phyloP scores from a whole-genome alignment of 2,113 vertebrate genomes.

The Dasyornis broadbenti region DNA sequence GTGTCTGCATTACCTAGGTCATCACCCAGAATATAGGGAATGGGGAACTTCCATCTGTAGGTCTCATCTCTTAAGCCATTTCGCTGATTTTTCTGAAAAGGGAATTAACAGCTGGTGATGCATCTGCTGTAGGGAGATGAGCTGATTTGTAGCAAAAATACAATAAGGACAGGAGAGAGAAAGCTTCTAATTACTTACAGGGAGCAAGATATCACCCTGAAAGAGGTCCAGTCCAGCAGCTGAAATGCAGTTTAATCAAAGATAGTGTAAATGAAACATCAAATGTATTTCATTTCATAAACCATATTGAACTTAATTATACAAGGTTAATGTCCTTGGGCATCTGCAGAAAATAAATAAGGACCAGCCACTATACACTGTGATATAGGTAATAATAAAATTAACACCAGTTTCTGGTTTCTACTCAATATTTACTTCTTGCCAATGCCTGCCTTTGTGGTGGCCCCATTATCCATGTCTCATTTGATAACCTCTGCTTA shows the following conservation, averaged over 20 bases:
- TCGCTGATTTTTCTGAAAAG: conserved; percentile 59
- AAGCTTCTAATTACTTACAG: conserved; percentile 60
- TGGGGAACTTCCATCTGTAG: conserved; percentile 83
- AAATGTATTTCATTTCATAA: background rate
- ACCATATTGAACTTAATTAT: background rate
- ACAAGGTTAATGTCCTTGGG: background rate
- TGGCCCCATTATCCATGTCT: background rate
- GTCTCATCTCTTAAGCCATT: conserved; percentile 75
- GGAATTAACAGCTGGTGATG: background rate
- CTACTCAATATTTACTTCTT: background rate
- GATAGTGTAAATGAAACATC: background rate
- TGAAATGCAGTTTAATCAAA: conserved; percentile 33
- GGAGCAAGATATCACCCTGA: conserved; percentile 84
- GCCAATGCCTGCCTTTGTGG: background rate
- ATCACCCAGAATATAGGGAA: conserved; percentile 89
- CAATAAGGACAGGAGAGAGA: background rate
- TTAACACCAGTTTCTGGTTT: background rate
- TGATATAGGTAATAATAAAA: background rate
- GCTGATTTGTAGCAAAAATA: background rate
- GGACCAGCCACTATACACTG: background rate
- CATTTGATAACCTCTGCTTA: background rate
- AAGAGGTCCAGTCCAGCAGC: conserved; percentile 79
- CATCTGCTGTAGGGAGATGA: background rate
- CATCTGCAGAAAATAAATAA: background rate
- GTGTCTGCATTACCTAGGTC: conserved; percentile 75